Percentiles rank a stretch among this genome's conserved stretches.
phyloP scores from a whole-genome alignment of 2,113 vertebrate genomes.

The Limnothrissa miodon region DNA sequence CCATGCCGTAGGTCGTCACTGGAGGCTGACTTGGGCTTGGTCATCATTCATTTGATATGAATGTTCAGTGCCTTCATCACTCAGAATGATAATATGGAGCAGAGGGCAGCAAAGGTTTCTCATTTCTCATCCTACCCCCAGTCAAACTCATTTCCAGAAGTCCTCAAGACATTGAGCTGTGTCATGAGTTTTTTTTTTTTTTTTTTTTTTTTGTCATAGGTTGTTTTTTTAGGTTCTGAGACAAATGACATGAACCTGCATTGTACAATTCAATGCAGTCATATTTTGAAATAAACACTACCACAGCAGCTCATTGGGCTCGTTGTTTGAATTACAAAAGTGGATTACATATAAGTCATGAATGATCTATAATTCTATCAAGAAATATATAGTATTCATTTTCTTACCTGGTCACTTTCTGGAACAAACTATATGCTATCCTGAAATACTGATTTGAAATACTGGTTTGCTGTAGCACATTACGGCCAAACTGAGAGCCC shows the following conservation, averaged over 20 bases:
- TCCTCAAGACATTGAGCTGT: not conserved
- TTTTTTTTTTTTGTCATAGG: not conserved
- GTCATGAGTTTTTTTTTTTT: not conserved
- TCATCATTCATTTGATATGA: not conserved
- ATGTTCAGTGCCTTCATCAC: not conserved
- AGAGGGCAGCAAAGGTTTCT: not conserved
- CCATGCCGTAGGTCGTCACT: not conserved
- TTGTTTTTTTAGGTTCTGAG: too few relatives aligned
- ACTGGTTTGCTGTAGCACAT: not conserved
- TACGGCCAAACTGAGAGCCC: not conserved
- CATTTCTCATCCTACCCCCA: slow-evolving; percentile 9
- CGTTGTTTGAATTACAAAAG: too few relatives aligned
- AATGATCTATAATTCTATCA: too few relatives aligned
- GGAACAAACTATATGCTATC: not conserved
- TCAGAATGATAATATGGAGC: not conserved
- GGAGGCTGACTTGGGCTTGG: not conserved
- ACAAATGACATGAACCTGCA: not conserved
- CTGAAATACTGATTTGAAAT: not conserved
- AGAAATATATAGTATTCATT: too few relatives aligned
- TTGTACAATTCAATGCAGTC: not conserved
- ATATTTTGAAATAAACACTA: too few relatives aligned
- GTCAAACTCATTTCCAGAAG: not conserved
- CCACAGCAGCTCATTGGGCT: too few relatives aligned
- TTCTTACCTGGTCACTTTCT: not conserved
- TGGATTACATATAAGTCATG: too few relatives aligned